These are phyloP conservation scores for Prietella phreatophila DNA, from an alignment of 2,113 vertebrate species.

Conservation along the genomic window DNA sequence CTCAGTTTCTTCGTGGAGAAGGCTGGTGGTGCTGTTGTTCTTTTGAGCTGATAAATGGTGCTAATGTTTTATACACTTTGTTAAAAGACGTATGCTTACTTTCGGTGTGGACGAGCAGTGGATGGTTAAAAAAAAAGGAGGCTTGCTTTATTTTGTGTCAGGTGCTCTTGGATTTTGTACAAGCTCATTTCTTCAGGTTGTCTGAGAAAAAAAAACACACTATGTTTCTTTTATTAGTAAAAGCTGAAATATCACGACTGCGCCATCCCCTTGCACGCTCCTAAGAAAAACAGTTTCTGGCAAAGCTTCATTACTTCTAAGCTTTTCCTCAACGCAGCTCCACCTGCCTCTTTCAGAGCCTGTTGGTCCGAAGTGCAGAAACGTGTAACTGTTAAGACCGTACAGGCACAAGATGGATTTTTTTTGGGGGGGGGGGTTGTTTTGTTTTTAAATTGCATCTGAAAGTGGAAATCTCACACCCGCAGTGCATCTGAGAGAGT, in stretches of 20 bases:
- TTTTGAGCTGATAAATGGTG: constrained; percentile 66
- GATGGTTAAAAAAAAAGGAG: constrained; percentile 12
- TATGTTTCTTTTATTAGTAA: constrained; percentile 14
- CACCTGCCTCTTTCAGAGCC: constrained; percentile 16
- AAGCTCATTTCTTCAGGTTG: constrained; percentile 34
- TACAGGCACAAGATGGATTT: background rate
- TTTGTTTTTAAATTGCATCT: constrained; percentile 13
- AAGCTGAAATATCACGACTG: background rate
- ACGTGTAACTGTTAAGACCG: background rate
- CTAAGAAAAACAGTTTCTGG: background rate
- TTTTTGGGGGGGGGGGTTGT: background rate
- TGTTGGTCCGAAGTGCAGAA: background rate
- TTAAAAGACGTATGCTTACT: constrained; percentile 7
- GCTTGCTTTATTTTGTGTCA: constrained; percentile 21
- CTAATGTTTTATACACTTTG: constrained; percentile 60
- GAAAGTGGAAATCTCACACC: background rate
- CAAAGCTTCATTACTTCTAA: background rate
- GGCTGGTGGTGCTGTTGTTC: constrained; percentile 35
- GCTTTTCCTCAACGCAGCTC: constrained; percentile 7
- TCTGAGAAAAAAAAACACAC: background rate
- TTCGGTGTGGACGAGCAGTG: constrained; percentile 31
- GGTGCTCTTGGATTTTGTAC: constrained; percentile 42
- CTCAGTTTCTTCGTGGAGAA: constrained; percentile 22
- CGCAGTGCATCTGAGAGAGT: constrained; percentile 3
- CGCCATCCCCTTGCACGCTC: background rate